Evolutionary conservation across 2,797 vertebrate species (phyloP), one percentile per base, ranked within the genome.

Genomic region (Amniataba percoides): DNA sequence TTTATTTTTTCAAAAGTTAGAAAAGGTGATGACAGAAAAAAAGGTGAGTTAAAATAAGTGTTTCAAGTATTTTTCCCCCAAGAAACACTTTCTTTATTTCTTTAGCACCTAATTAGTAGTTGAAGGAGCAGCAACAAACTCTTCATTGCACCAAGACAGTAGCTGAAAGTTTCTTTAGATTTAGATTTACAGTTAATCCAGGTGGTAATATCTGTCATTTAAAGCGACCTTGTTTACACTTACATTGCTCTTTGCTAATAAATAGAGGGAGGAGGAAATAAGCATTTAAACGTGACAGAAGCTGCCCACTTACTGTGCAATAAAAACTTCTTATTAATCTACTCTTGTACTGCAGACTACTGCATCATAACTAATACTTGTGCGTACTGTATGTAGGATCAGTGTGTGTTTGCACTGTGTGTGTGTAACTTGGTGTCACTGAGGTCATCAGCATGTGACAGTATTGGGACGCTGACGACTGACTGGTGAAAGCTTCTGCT

Each of bases 401-500:
- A 1, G 1, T 57, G 42, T 49, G 67, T 76, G 59, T 85, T 75
- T 88, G 72, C 51, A 60, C 1, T 12, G 56, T 42, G 46, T 12
- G 49, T 60, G 61, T 59, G 51, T 70, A 12, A 31, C 36, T 69
- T 3, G 46, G 77, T 83, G 82, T 86, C 81, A 61, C 19, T 56
- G 84, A 80, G 85, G 82, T 86, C 87, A 72, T 83, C 65, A 72
- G 74, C 74, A 27, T 57, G 71, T 48, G 75, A 76, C 79, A 66
- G 80, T 48, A 21, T 27, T 55, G 64, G 74, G 74, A 73, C 66
- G 14, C 27, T 77, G 90, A 81, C 90, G 90, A 93, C 89, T 81
- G 85, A 80, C 88, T 85, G 88, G 83, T 89, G 91, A 93, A 92
- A 89, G 89, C 89, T 71, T 77, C 57, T 78, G 71, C 67, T 78